phyloP scores from a whole-genome alignment of 2,888 invertebrate genomes.

The Molorchus minor region DNA sequence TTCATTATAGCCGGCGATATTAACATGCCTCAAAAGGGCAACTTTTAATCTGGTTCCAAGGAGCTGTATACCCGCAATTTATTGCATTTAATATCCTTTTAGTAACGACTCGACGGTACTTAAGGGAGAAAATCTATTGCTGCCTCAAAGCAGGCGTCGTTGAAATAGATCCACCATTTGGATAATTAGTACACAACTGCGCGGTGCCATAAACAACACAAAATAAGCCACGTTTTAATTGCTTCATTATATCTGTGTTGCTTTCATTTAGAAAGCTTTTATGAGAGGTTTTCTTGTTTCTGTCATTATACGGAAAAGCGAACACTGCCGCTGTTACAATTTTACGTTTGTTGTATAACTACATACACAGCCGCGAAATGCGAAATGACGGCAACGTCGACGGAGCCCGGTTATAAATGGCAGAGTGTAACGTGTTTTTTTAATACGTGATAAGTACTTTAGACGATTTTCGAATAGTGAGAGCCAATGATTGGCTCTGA shows the following conservation, averaged over 20 bases:
- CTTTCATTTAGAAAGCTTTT: too few relatives aligned
- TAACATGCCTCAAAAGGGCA: background rate
- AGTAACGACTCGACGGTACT: slow-evolving; percentile 14
- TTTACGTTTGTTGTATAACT: too few relatives aligned
- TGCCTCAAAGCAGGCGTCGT: slow-evolving; percentile 11
- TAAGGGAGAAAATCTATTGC: slow-evolving; percentile 21
- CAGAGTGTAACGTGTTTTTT: too few relatives aligned
- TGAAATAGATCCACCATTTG: slow-evolving; percentile 12
- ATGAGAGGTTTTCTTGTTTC: too few relatives aligned
- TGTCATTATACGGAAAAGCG: too few relatives aligned
- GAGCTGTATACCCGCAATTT: slow-evolving; percentile 15
- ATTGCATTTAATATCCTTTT: slow-evolving; percentile 25
- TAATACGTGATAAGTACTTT: too few relatives aligned
- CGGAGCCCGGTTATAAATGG: too few relatives aligned
- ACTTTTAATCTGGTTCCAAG: slow-evolving; percentile 10
- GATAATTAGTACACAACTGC: slow-evolving; percentile 17
- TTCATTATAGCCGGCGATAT: background rate
- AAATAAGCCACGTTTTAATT: background rate
- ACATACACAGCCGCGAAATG: too few relatives aligned
- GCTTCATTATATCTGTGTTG: background rate
- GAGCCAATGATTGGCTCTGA: too few relatives aligned
- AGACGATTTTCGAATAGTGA: too few relatives aligned
- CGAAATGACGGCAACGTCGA: too few relatives aligned
- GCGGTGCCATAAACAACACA: slow-evolving; percentile 10
- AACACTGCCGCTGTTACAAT: too few relatives aligned